Evolutionary conservation across 2,113 vertebrate species (phyloP).

Genomic region (Ranitomeya imitator): DNA sequence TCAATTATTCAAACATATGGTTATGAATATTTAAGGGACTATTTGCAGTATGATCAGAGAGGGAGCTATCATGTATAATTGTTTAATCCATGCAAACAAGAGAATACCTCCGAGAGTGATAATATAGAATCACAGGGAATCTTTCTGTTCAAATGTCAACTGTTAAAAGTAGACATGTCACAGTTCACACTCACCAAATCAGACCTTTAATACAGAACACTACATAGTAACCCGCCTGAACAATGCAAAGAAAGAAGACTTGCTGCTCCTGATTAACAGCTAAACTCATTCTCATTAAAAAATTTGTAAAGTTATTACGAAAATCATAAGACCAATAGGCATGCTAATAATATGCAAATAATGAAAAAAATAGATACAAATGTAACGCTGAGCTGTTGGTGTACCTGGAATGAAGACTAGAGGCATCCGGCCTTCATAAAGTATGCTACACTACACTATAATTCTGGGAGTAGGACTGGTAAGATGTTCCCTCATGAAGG

Average conservation of each 20-base stretch:
- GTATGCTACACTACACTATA: too few species aligned
- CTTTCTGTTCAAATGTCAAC: background rate
- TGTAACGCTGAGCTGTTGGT: too few species aligned
- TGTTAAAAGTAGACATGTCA: background rate
- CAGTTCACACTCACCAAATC: background rate
- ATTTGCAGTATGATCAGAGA: conserved; percentile 54
- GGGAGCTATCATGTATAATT: conserved; percentile 29
- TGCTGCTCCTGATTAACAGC: too few species aligned
- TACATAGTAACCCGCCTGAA: background rate
- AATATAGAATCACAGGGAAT: background rate
- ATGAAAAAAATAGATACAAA: too few species aligned
- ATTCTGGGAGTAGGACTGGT: too few species aligned
- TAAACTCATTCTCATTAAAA: too few species aligned
- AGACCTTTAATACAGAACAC: background rate
- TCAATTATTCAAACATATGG: conserved; percentile 69
- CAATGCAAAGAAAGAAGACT: background rate
- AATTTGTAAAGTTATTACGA: too few species aligned
- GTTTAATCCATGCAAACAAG: conserved; percentile 35
- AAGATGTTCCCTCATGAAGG: too few species aligned
- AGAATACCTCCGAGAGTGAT: conserved; percentile 23
- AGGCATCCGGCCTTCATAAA: too few species aligned
- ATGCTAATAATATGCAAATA: too few species aligned
- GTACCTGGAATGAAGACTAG: too few species aligned
- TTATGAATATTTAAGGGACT: conserved; percentile 64
- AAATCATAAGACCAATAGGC: too few species aligned